Evolutionary conservation across 2,888 invertebrate genomes (phyloP).

Genomic region (Neelides folsomi): DNA sequence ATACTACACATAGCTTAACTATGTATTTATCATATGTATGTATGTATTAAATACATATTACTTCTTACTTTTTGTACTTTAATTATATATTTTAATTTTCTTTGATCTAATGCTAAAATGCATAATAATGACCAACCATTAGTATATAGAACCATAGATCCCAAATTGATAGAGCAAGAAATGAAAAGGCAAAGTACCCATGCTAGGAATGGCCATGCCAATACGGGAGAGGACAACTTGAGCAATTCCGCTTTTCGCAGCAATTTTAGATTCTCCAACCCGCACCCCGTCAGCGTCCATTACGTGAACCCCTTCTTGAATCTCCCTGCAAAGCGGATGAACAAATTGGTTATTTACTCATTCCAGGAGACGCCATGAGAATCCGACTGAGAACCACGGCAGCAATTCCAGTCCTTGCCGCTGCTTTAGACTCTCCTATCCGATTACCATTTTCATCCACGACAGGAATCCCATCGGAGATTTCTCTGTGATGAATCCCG

Average conservation of each 20-base stretch:
- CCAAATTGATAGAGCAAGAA: too few species aligned
- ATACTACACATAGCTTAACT: too few species aligned
- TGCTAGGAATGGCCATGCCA: constrained; percentile 44
- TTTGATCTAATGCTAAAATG: too few species aligned
- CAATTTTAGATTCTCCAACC: constrained; percentile 40
- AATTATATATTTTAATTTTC: too few species aligned
- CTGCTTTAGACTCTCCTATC: constrained; percentile 48
- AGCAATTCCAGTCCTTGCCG: constrained; percentile 70
- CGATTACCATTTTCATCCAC: constrained; percentile 60
- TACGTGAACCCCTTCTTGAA: constrained; percentile 41
- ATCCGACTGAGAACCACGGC: constrained; percentile 80
- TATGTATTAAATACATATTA: too few species aligned
- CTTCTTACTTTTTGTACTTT: too few species aligned
- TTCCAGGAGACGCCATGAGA: constrained; percentile 85
- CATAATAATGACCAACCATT: too few species aligned
- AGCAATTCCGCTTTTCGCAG: constrained; percentile 44
- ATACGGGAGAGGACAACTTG: constrained; percentile 45
- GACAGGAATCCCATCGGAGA: constrained; percentile 67
- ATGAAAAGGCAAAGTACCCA: constrained; percentile 36
- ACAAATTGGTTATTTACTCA: constrained; percentile 53
- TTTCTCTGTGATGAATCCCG: constrained; percentile 46
- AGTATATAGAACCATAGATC: too few species aligned
- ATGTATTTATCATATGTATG: too few species aligned
- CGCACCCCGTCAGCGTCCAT: constrained; percentile 40
- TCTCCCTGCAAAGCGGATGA: constrained; percentile 36